Conservation (phyloP, 2,113 vertebrate genomes). For the Coreoperca whiteheadi region DNA sequence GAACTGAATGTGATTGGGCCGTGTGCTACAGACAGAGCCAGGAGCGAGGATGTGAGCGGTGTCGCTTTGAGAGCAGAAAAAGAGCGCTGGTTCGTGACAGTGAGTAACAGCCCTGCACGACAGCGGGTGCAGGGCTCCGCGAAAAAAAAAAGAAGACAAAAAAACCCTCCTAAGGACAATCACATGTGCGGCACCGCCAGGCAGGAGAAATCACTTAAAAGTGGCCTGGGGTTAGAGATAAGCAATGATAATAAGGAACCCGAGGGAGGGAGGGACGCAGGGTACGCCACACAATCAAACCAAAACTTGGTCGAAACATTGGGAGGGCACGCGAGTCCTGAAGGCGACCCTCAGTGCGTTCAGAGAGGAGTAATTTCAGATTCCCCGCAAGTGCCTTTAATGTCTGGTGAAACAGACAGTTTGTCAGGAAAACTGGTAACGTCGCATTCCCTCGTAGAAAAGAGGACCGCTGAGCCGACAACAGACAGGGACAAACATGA, state of each 20-base stretch:
- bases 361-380: slow-evolving; percentile 20
- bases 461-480: background rate
- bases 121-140: slow-evolving; percentile 15
- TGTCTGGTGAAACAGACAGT: slow-evolving; percentile 7
- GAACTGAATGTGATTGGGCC: slow-evolving; percentile 18
- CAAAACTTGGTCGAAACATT: background rate
- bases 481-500: slow-evolving; percentile 8
- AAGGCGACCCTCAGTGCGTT: background rate
- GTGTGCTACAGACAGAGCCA: background rate
- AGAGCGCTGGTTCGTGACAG: slow-evolving; percentile 84
- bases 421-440: background rate
- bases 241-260: slow-evolving; percentile 8
- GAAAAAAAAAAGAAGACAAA: slow-evolving; percentile 79
- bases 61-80: slow-evolving; percentile 64
- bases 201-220: slow-evolving; percentile 13
- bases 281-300: background rate
- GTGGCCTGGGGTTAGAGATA: slow-evolving; percentile 4
- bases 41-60: slow-evolving; percentile 5
- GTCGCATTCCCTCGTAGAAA: background rate
- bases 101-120: slow-evolving; percentile 64
- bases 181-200: background rate
- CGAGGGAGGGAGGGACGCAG: background rate
- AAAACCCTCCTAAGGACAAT: slow-evolving; percentile 50
- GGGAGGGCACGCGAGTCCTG: background rate
- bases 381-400: slow-evolving; percentile 12